These are phyloP conservation scores for Cyclophora punctaria DNA, from an alignment of 2,888 invertebrate species.

Conservation along the genomic window DNA sequence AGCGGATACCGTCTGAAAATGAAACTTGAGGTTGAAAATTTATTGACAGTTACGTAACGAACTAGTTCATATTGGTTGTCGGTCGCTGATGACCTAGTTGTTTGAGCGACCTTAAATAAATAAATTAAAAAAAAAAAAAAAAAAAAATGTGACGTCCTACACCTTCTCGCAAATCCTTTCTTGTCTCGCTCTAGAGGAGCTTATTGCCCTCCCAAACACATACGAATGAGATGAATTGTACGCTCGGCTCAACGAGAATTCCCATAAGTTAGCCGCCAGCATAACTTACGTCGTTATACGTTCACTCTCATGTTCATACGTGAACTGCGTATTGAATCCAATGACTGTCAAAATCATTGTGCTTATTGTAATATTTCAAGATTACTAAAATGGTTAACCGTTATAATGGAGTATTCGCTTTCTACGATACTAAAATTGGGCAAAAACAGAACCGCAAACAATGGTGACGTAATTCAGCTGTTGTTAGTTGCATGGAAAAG, in stretches of 20 bases:
- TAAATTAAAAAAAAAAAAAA: too few species aligned
- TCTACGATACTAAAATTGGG: too few species aligned
- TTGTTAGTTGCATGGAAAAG: constrained; percentile 19
- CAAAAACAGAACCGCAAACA: constrained; percentile 13
- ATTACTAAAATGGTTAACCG: too few species aligned
- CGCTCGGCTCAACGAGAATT: constrained; percentile 25
- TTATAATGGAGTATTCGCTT: too few species aligned
- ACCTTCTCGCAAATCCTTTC: constrained; percentile 20
- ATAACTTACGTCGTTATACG: constrained; percentile 17
- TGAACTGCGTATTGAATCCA: too few species aligned
- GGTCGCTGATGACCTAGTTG: too few species aligned
- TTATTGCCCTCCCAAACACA: constrained; percentile 11
- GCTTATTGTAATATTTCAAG: too few species aligned
- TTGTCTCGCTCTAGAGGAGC: constrained; percentile 14
- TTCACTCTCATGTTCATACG: not conserved
- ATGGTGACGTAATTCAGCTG: constrained; percentile 18
- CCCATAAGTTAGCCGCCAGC: constrained; percentile 16
- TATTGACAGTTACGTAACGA: constrained; percentile 32
- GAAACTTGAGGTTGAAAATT: constrained; percentile 18
- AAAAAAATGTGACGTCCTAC: constrained; percentile 41
- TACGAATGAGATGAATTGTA: constrained; percentile 18
- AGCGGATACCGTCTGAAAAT: constrained; percentile 9
- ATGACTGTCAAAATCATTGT: too few species aligned
- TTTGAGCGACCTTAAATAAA: too few species aligned
- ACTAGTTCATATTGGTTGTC: too few species aligned